Conservation (phyloP, 2,797 vertebrate species). For the Hippocampus kuda region DNA sequence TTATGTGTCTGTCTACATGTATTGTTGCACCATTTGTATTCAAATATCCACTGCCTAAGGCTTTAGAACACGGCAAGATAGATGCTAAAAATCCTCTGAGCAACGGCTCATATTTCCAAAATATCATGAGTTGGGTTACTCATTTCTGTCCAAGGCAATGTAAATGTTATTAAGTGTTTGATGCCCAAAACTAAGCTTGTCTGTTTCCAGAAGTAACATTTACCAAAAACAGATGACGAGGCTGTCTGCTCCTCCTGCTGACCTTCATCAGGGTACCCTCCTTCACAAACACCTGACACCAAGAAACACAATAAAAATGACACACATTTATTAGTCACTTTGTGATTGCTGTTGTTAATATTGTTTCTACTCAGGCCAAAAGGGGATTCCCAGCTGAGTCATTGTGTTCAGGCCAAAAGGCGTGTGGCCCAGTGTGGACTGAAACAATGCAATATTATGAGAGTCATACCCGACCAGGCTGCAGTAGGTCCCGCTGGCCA, state of each 20-base stretch:
- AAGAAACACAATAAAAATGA: slow-evolving; percentile 17
- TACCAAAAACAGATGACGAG: slow-evolving; percentile 96
- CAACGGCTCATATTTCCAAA: no score
- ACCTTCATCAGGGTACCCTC: slow-evolving; percentile 82
- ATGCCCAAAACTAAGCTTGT: slow-evolving; percentile 5
- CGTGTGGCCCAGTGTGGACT: slow-evolving; percentile 36
- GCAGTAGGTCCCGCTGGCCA: slow-evolving; percentile 79
- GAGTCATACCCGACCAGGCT: slow-evolving; percentile 84
- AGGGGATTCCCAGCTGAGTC: slow-evolving; percentile 47
- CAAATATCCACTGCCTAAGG: not conserved
- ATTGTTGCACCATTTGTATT: not conserved
- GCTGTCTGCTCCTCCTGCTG: slow-evolving; percentile 79
- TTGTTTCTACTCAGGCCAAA: slow-evolving; percentile 19
- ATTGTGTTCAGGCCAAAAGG: slow-evolving; percentile 42
- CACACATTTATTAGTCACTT: slow-evolving; percentile 4
- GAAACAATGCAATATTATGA: slow-evolving; percentile 59
- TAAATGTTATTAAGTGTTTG: no score
- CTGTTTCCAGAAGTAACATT: slow-evolving; percentile 32
- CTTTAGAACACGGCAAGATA: not conserved
- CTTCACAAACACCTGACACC: slow-evolving; percentile 78
- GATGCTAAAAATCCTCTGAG: not conserved
- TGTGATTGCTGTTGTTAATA: not conserved
- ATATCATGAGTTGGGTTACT: not conserved
- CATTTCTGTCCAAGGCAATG: not conserved
- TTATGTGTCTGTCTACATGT: not conserved